Conservation (phyloP, 2,797 vertebrate species). For the Pseudomugil tenellus region DNA sequence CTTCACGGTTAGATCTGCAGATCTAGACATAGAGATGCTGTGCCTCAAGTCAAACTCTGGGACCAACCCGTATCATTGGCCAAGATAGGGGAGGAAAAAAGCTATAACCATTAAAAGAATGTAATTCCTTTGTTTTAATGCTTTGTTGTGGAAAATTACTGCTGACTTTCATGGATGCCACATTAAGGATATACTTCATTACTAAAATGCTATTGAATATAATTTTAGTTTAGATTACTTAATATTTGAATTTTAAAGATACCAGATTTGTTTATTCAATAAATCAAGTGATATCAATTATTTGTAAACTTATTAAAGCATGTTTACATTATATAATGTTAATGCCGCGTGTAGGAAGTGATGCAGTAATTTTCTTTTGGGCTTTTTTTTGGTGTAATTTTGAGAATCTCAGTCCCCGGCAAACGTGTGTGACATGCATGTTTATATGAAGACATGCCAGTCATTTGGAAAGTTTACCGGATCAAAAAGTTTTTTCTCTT, state of each 20-base stretch:
- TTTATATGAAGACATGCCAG: background rate
- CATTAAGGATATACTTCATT: background rate
- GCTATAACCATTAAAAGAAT: conserved; percentile 34
- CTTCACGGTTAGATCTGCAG: background rate
- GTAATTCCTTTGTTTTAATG: conserved; percentile 38
- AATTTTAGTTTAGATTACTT: conserved; percentile 11
- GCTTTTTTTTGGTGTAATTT: background rate
- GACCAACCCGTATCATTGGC: conserved; percentile 34
- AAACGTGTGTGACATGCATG: background rate
- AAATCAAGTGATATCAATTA: background rate
- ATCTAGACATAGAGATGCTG: conserved; percentile 16
- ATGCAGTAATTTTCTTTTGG: background rate
- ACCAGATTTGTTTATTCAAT: conserved; percentile 25
- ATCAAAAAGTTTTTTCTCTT: background rate
- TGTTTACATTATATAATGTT: too few relatives aligned
- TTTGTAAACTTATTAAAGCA: background rate
- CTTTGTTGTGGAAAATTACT: conserved; percentile 18
- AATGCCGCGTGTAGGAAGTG: background rate
- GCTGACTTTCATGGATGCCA: conserved; percentile 17
- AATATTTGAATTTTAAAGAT: background rate
- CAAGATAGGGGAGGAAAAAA: conserved; percentile 9
- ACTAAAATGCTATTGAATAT: background rate
- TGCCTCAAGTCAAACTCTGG: conserved; percentile 34
- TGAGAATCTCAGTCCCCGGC: background rate
- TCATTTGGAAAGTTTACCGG: background rate